These are phyloP conservation scores for Ailuropoda melanoleuca DNA, from an alignment of 2,113 vertebrate species.

Conservation along the genomic window DNA sequence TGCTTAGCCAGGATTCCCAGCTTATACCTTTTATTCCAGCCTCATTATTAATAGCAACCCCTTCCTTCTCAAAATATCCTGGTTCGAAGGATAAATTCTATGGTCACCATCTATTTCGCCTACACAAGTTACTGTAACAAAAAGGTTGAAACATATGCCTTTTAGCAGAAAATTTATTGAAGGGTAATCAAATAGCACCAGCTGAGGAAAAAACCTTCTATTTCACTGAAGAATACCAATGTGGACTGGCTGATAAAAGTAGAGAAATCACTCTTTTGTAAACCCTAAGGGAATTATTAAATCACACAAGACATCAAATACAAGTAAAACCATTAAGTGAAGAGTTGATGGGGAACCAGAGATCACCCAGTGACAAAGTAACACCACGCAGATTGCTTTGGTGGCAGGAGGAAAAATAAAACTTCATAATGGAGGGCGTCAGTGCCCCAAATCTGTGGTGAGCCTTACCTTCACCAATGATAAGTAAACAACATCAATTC, in stretches of 20 bases:
- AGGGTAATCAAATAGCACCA: not conserved
- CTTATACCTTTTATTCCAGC: not conserved
- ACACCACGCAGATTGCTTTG: not conserved
- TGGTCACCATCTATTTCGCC: not conserved
- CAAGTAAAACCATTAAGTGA: constrained; percentile 29
- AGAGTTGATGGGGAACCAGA: not conserved
- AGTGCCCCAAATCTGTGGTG: not conserved
- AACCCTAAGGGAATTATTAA: not conserved
- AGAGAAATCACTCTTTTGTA: not conserved
- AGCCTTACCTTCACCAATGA: not conserved
- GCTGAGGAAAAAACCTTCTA: not conserved
- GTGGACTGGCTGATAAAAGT: not conserved
- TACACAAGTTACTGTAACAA: not conserved
- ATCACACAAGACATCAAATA: not conserved
- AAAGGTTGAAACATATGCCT: not conserved
- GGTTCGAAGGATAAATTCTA: not conserved
- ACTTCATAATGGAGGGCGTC: not conserved
- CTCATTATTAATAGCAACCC: not conserved
- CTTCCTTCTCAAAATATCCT: not conserved
- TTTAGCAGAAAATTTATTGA: not conserved
- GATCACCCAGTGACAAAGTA: not conserved
- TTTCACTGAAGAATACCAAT: not conserved
- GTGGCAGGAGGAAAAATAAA: not conserved
- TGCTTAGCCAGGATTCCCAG: not conserved
- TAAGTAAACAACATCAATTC: not conserved